Base-by-base conservation (phyloP, 2,888 invertebrate genomes). In the Latheticus oryzae region DNA sequence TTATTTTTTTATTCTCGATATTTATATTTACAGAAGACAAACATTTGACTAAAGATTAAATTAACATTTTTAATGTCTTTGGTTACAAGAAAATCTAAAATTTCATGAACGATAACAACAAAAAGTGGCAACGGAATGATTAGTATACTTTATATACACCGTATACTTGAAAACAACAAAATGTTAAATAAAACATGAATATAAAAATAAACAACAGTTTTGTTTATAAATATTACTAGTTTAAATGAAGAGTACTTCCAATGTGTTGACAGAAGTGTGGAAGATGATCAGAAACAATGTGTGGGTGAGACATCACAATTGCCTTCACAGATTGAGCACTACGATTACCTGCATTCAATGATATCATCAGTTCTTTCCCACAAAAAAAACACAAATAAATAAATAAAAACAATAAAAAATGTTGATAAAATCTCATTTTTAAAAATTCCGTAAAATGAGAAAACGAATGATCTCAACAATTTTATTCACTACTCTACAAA, bases 311-410 rank as follows among this genome's bases (percentile, higher is more conserved):
- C 26, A 54, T 35, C 35, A 37, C 54, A 37, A 37, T 45, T 30
- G 13, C 23, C 45, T 54, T 43, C 53, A 47, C 32, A 53, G 58
- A 51, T 55, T 54, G 58, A 62, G 55, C 60, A 54, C 60, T 58
- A 61, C 43, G 54, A 48, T 32, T 35, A 64, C 62, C 64, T 64
- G 64, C 19, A 59, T 60, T 64, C 47, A 61, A 64, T 35, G 35
- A 35, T 45, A 45, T 30, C 40, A 24, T n/a, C 17, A 35, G 48
- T 48, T 16, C 8, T 11, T 12, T 13, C 26, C 5, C 28, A 17
- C 32, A 47, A 48, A 38, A 51, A 50, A 30, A 51, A 30, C 35
- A 35, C 12, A 60, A 54, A 50, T 23, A 50, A 38, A 40, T 12
- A 11, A 38, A 7, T 21, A 24, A 8, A 24, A 53, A 43, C 24